Evolutionary conservation across 2,113 vertebrate species (phyloP).

Genomic region (Calidris pugnax): DNA sequence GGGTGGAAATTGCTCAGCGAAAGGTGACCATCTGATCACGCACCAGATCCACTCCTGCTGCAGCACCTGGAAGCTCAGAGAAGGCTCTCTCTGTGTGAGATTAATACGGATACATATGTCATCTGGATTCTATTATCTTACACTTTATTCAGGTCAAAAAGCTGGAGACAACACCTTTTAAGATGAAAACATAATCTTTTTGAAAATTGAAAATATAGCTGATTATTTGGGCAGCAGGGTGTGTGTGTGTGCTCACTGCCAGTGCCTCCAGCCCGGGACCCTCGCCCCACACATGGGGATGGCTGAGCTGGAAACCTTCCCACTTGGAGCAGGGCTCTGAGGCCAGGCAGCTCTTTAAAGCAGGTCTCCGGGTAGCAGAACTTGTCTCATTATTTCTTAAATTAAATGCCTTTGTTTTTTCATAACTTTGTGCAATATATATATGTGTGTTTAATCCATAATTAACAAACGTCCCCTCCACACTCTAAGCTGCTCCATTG

Average conservation of each 20-base stretch:
- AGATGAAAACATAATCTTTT: conserved; percentile 59
- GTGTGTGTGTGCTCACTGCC: rapidly evolving
- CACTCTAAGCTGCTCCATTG: background rate
- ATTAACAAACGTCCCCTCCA: background rate
- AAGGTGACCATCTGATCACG: background rate
- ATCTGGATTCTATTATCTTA: conserved; percentile 67
- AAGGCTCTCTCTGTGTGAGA: background rate
- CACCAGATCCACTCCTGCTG: background rate
- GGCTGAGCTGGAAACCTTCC: rapidly evolving
- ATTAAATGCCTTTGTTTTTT: conserved; percentile 6
- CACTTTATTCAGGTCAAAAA: conserved; percentile 70
- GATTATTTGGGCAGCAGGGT: background rate
- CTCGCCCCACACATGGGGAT: rapidly evolving
- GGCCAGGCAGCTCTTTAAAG: background rate
- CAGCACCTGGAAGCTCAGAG: background rate
- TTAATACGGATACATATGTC: conserved; percentile 41
- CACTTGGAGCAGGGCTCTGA: background rate
- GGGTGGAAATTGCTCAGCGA: background rate
- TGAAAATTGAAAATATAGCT: conserved; percentile 70
- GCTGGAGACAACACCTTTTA: conserved; percentile 57
- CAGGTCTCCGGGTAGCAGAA: background rate
- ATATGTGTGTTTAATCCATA: background rate
- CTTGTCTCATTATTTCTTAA: background rate
- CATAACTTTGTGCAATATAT: background rate
- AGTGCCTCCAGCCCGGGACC: background rate